These are phyloP conservation scores for Maconellicoccus hirsutus DNA, from an alignment of 1,140 invertebrate genomes.

Conservation along the genomic window DNA sequence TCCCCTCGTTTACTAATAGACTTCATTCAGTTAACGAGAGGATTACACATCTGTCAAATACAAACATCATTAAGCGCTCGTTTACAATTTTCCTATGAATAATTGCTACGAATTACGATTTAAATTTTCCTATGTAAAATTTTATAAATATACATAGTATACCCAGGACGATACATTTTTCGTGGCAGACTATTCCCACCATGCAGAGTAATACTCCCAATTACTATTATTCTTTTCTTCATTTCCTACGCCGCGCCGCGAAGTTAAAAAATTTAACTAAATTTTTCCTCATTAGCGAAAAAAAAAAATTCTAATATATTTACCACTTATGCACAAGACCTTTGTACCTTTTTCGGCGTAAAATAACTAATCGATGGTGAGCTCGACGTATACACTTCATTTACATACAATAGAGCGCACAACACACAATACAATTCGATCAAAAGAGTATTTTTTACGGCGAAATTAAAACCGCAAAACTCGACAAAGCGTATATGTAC, in stretches of 20 bases:
- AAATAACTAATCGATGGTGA: no score
- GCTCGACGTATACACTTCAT: not conserved
- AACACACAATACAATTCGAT: not conserved
- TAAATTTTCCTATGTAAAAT: not conserved
- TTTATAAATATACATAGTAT: not conserved
- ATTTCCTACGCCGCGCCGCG: no score
- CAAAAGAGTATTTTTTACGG: not conserved
- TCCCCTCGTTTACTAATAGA: not conserved
- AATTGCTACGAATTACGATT: not conserved
- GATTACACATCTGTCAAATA: conserved; percentile 9
- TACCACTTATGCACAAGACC: no score
- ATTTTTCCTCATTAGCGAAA: no score
- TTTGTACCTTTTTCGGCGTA: no score
- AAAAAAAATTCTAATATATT: no score
- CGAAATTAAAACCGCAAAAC: not conserved
- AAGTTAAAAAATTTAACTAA: no score
- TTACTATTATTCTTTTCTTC: no score
- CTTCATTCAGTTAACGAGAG: conserved; percentile 3
- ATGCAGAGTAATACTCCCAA: no score
- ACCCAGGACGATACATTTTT: not conserved
- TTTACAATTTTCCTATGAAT: not conserved
- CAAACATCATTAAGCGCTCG: conserved; percentile 3
- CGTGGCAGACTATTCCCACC: no score
- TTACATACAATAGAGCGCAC: not conserved
- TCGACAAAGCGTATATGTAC: not conserved